Conservation (phyloP, 2,797 vertebrate species). For the Chelonia mydas region DNA sequence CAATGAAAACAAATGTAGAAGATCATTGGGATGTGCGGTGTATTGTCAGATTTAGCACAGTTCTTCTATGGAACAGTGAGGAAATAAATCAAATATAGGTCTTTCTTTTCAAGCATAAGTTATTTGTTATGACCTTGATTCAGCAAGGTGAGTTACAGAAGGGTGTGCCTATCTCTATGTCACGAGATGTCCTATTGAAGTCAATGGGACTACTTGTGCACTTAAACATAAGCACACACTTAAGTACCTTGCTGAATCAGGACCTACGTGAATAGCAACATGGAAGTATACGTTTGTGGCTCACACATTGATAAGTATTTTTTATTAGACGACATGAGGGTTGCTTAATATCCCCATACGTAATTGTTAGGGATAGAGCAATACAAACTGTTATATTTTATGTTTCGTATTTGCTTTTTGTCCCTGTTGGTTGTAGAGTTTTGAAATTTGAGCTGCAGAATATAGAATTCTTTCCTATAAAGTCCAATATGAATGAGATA, state of each 20-base stretch:
- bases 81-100: background rate
- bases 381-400: background rate
- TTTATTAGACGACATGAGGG: background rate
- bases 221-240: background rate
- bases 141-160: background rate
- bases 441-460: background rate
- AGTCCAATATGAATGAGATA: background rate
- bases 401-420: background rate
- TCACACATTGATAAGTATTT: background rate
- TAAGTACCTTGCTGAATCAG: background rate
- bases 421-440: background rate
- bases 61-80: rapidly evolving
- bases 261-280: background rate
- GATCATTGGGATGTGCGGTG: rapidly evolving
- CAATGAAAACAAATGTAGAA: background rate
- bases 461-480: background rate
- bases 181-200: background rate
- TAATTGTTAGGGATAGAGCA: background rate
- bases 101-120: background rate
- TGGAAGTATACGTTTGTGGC: background rate
- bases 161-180: background rate
- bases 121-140: background rate
- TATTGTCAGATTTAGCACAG: background rate
- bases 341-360: background rate
- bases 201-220: background rate